Base-by-base conservation (phyloP, 2,888 invertebrate genomes). In the Scaptomyza reducta region DNA sequence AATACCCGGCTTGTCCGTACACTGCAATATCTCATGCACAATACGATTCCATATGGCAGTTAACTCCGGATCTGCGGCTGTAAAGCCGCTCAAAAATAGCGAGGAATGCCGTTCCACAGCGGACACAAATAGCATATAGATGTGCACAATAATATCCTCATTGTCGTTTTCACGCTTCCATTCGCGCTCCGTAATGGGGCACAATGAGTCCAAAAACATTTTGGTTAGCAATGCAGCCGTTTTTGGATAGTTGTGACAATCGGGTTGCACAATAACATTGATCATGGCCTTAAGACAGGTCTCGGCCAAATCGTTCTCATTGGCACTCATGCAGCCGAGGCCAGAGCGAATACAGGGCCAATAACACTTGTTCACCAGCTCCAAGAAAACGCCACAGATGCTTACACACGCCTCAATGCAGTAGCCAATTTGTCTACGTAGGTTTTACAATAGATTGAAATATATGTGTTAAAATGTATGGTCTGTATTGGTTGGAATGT, bases 1-100 rank as follows among this genome's bases (percentile, higher is more conserved):
- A 74, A 95, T 94, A 0, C 98, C 98, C 3, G 92, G 94, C 70
- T 95, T 94, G 68, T 95, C 95, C 44, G 97, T 96, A 87, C 97
- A 97, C 59, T 95, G 94, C 55, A 98, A 92, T 67, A 97, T 93
- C 59, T 96, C 93, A 68, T 95, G 94, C 0, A 98, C 93, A 44
- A 97, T 90, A 61, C 94, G 93, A 41, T 88, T 92, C 38, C 94
- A 93, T 18, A 94, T 92, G 70, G 93, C 92, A 18, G 93, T 93
- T 33, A 93, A 90, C 42, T 93, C 92, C 1, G 90, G 88, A 70
- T 91, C 90, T 3, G 89, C 88, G 2, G 90, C 85, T 7, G 90
- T 88, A 9, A 91, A 90, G 5, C 91, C 92, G 46, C 87, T 88
- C 3, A 92, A 69, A 10, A 94, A 81, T 10, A 92, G 81, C 14